phyloP scores from a whole-genome alignment of 1,140 invertebrate genomes.

The Apis laboriosa region DNA sequence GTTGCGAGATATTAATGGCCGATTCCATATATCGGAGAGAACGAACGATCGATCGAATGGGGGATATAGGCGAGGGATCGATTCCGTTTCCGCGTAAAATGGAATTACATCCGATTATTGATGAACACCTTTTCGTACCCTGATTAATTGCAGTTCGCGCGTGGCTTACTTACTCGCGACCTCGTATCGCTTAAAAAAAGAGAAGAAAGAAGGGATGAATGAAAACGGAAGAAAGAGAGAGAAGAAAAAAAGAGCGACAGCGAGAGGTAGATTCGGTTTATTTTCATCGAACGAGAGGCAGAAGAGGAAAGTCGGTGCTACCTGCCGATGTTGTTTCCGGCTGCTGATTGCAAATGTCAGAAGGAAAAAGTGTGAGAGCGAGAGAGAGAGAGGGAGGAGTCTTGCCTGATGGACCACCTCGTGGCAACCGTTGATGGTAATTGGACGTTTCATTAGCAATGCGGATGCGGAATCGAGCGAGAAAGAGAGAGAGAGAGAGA shows the following conservation, averaged over 20 bases:
- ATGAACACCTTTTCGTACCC: background rate
- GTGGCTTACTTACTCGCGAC: constrained; percentile 32
- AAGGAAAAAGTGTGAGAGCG: constrained; percentile 27
- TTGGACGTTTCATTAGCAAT: constrained; percentile 68
- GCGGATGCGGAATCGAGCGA: constrained; percentile 51
- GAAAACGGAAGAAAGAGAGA: background rate
- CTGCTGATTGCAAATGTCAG: constrained; percentile 67
- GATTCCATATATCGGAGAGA: background rate
- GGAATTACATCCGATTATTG: constrained; percentile 5
- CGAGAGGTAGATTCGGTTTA: background rate
- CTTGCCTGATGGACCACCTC: constrained; percentile 20
- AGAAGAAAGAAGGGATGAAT: too few species aligned
- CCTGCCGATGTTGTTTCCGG: constrained; percentile 69
- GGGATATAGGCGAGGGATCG: background rate
- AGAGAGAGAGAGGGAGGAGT: constrained; percentile 4
- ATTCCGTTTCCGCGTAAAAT: background rate
- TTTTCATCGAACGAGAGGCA: constrained; percentile 35
- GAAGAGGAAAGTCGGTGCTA: constrained; percentile 1
- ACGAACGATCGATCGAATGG: background rate
- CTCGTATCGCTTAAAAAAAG: background rate
- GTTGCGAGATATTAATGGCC: background rate
- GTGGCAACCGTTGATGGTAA: constrained; percentile 55
- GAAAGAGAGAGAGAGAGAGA: background rate
- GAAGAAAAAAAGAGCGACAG: background rate
- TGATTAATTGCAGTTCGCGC: constrained; percentile 13